Evolutionary conservation across 2,797 vertebrate species (phyloP).

Genomic region (Triplophysa bombifrons): DNA sequence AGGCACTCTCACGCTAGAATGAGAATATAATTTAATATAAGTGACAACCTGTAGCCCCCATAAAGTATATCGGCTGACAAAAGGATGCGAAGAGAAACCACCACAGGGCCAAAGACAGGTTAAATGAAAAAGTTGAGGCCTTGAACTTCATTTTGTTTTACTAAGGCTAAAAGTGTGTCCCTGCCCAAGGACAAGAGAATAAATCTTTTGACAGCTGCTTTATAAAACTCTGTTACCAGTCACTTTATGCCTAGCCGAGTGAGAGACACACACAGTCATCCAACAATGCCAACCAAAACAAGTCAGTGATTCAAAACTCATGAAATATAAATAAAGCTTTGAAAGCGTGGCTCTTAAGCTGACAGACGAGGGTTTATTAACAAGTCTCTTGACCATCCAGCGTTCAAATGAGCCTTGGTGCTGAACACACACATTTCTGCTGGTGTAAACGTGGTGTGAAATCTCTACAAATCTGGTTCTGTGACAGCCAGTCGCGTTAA

Average conservation of each 20-base stretch:
- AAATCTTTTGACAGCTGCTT: slow-evolving; percentile 40
- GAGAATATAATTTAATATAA: not conserved
- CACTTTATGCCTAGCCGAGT: slow-evolving; percentile 39
- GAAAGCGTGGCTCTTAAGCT: slow-evolving; percentile 23
- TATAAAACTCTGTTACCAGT: slow-evolving; percentile 40
- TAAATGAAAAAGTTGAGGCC: slow-evolving; percentile 5
- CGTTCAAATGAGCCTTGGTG: slow-evolving; percentile 1
- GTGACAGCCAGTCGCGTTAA: slow-evolving; percentile 19
- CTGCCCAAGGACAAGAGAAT: slow-evolving; percentile 1
- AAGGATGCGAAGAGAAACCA: slow-evolving; percentile 13
- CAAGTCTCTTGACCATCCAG: slow-evolving; percentile 15
- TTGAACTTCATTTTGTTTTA: slow-evolving; percentile 17
- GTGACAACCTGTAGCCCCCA: slow-evolving; percentile 1
- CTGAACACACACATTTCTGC: slow-evolving; percentile 1
- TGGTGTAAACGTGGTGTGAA: slow-evolving; percentile 9
- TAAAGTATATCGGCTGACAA: slow-evolving; percentile 32
- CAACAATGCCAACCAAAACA: slow-evolving; percentile 44
- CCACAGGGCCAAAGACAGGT: slow-evolving; percentile 25
- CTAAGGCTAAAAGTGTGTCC: not conserved
- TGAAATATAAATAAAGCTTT: slow-evolving; percentile 45
- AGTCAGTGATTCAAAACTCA: slow-evolving; percentile 33
- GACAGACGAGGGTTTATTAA: slow-evolving; percentile 31
- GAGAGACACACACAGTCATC: slow-evolving; percentile 8
- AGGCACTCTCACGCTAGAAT: not conserved
- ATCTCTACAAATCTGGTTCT: not conserved